A percentile compares a stretch with the other conserved stretches of the same genome.
Conservation (phyloP, 1,140 invertebrate genomes). For the Magallana ariakensis region DNA sequence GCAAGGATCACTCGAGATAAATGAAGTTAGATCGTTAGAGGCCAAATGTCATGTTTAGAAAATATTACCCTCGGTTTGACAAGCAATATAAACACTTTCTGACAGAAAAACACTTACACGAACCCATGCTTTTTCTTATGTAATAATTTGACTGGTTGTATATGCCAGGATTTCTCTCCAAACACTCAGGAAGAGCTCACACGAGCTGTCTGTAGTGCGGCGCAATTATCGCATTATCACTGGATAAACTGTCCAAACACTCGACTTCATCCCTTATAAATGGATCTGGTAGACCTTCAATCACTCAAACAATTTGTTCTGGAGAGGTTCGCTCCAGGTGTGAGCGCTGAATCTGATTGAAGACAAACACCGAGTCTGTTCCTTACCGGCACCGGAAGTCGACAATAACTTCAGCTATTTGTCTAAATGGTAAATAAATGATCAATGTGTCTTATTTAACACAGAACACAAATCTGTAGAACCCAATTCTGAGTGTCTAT, state of each 20-base stretch:
- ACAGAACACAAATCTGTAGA: too few relatives aligned
- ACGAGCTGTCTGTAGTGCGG: neutral
- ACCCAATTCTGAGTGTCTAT: too few relatives aligned
- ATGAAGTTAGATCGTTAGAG: constrained; percentile 15
- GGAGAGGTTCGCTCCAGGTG: too few relatives aligned
- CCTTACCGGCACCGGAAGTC: too few relatives aligned
- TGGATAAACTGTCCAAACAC: constrained; percentile 30
- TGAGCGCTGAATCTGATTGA: too few relatives aligned
- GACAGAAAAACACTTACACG: neutral
- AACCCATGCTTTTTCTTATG: constrained; percentile 20
- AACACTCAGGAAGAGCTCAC: neutral
- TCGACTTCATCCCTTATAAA: constrained; percentile 15
- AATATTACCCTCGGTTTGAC: constrained; percentile 11
- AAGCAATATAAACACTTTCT: constrained; percentile 21
- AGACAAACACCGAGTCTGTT: too few relatives aligned
- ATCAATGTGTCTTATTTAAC: too few relatives aligned
- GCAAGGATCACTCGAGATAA: constrained; percentile 16
- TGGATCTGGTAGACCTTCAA: neutral
- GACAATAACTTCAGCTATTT: too few relatives aligned
- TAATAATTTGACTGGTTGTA: neutral
- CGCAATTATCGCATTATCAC: constrained; percentile 21
- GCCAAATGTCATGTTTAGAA: constrained; percentile 28
- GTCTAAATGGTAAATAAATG: too few relatives aligned
- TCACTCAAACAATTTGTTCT: neutral
- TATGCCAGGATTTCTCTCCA: constrained; percentile 5